Base-by-base conservation (phyloP, 1,140 invertebrate species). In the Diplogasteroides magnus region DNA sequence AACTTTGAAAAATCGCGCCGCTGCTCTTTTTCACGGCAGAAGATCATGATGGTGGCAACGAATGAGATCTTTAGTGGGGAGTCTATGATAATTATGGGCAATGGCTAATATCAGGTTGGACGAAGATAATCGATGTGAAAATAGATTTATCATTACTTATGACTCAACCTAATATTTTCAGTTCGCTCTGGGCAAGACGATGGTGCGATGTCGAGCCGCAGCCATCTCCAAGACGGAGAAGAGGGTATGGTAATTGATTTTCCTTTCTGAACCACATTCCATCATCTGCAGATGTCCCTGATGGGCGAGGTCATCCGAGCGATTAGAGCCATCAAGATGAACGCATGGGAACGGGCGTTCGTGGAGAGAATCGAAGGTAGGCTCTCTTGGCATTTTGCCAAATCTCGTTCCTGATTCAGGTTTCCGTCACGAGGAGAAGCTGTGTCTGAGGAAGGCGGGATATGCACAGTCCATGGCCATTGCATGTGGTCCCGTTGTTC, bases 311-410 rank as follows among this genome's bases (percentile, higher is more conserved):
- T 88, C 25, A 76, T 88, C 11, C 84, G 85, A 57, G 85, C 83
- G 71, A 87, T 89, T 32, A 86, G 89, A 83, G 86, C 91, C 25
- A 90, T 94, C 70, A 94, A 94, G 87, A 90, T 93, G 88, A 91
- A 92, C 84, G 89, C 89, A 0, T 94, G 91, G 91, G 92, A 93
- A 82, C 88, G 90, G 77, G 86, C 89, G 55, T 92, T 93, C 81
- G 85, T 87, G 58, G 83, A 85, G 68, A 83, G 84, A 64, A 84
- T 89, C 55, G 74, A 82, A 76, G 84, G 87, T 87, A 80, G 71
- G 77, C 65, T 66, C 26, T 29, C 1, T 61, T 66, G 2, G n/a
- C 14, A 48, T 19, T 48, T 6, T 48, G 19, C 1, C 29, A 25
- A 68, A 75, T 64, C 32, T 14, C 27, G 23, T 19, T 25, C 27